Evolutionary conservation across 2,888 invertebrate genomes (phyloP), one percentile per base, ranked within the genome.

Genomic region (Trissolcus japonicus): DNA sequence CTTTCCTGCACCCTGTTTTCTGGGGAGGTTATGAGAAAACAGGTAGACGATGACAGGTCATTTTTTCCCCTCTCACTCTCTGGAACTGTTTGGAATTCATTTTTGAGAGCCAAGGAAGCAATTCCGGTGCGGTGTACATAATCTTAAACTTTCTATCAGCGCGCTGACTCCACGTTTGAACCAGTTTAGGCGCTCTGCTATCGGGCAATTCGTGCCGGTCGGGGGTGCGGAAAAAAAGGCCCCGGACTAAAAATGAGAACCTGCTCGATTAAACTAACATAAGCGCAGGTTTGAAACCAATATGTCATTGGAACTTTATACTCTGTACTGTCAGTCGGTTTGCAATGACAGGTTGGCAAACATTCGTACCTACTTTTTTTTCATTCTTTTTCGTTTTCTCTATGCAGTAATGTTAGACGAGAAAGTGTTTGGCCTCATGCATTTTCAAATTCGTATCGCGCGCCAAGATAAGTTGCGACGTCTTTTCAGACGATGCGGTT

Each of bases 311-410:
- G 46, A 68, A 75, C 68, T 68, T 51, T 62, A 68, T 68, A 75
- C 68, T 25, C 59, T 35, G 63, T 65, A 63, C 51, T 75, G 54
- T 63, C 68, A 69, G 68, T 75, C 68, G 50, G 35, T 50, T 29
- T 46, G 63, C 68, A 75, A 63, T 75, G 75, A 75, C 63, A 75
- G 75, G 63, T 75, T 68, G 54, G 68, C 68, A 65, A 68, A 68
- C 68, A 75, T 50, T 68, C 62, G 68, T 75, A 75, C 55, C 25
- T 14, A 50, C 19, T 48, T 60, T 60, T 54, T 75, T 71, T 68
- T 73, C 43, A 9, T 9, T 35, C 2, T 1, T 35, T 11, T 7
- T 35, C 9, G 6, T 35, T 35, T 35, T 35, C 9, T 11, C 1
- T 35, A 2, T 6, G 11, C 0, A 29, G 68, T 65, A 59, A 75